These are phyloP conservation scores for Neomorphus geoffroyi DNA, from an alignment of 2,797 vertebrate genomes.

Conservation along the genomic window DNA sequence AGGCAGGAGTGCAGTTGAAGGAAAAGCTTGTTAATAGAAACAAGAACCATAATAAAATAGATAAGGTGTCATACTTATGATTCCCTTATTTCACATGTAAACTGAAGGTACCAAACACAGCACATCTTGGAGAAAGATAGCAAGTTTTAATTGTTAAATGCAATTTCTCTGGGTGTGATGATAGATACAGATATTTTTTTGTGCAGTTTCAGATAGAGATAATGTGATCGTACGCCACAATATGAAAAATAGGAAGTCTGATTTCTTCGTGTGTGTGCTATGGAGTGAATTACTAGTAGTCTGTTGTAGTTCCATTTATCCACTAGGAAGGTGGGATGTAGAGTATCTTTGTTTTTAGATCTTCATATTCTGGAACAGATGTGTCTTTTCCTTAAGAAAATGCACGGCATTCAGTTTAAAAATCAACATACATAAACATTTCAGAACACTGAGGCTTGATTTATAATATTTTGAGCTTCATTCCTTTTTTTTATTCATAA, in stretches of 20 bases:
- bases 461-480: not conserved
- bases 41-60: not conserved
- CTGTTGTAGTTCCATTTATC: not conserved
- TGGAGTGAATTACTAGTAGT: not conserved
- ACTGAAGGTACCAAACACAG: not conserved
- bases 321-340: not conserved
- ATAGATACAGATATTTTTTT: not conserved
- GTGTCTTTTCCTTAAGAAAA: not conserved
- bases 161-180: not conserved
- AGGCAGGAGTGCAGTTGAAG: not conserved
- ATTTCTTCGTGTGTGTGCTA: not conserved
- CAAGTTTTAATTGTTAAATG: not conserved
- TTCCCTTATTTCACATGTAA: not conserved
- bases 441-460: not conserved
- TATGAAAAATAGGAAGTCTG: not conserved
- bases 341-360: not conserved
- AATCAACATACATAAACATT: not conserved
- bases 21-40: not conserved
- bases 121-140: not conserved
- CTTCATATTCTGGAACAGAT: not conserved
- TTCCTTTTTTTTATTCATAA: not conserved
- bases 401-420: not conserved
- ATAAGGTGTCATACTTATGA: not conserved
- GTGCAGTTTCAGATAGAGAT: not conserved
- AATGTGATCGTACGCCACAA: not conserved